These are phyloP conservation scores for Dryadula phaetusa DNA, from an alignment of 2,888 invertebrate species.

Conservation along the genomic window DNA sequence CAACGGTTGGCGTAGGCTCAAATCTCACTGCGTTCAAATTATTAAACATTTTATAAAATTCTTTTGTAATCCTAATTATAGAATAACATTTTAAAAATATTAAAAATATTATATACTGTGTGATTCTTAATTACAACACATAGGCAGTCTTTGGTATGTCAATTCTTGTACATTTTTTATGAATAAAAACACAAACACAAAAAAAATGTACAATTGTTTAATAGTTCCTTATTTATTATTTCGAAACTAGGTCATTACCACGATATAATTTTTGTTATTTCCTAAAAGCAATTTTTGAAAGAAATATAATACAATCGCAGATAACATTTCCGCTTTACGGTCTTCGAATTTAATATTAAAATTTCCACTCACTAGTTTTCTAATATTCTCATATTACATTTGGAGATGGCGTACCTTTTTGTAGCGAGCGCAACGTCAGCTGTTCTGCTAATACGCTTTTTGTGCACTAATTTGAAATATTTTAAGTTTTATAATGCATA, in stretches of 20 bases:
- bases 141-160: too few relatives aligned
- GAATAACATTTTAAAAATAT: too few relatives aligned
- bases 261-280: not conserved
- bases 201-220: too few relatives aligned
- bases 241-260: not conserved
- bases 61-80: too few relatives aligned
- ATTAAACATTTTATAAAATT: too few relatives aligned
- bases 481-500: not conserved
- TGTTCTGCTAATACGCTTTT: conserved; percentile 25
- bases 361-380: conserved; percentile 7
- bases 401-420: conserved; percentile 24
- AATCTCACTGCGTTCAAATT: too few relatives aligned
- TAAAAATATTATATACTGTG: too few relatives aligned
- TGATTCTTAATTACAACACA: too few relatives aligned
- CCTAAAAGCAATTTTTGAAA: not conserved
- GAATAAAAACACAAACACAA: too few relatives aligned
- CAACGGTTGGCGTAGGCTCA: too few relatives aligned
- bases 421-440: conserved; percentile 20
- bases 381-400: conserved; percentile 21
- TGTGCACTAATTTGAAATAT: conserved; percentile 3
- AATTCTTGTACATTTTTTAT: too few relatives aligned
- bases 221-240: too few relatives aligned
- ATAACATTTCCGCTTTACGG: conserved; percentile 1
- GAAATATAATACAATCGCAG: conserved; percentile 6
- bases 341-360: conserved; percentile 28